Conservation (phyloP, 2,888 invertebrate species). For the Ormyrus nitidulus region DNA sequence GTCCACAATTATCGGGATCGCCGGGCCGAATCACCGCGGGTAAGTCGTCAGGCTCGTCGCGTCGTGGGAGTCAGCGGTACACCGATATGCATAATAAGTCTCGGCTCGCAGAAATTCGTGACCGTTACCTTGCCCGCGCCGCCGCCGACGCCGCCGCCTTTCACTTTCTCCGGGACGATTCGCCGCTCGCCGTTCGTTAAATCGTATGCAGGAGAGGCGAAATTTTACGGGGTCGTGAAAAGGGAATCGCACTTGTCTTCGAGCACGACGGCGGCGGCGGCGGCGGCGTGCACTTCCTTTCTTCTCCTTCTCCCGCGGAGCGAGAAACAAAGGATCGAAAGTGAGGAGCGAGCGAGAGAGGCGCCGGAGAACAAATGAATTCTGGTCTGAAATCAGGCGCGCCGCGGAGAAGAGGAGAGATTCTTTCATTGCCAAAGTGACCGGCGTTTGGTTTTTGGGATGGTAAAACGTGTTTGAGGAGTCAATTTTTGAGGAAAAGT, state of each 20-base stretch:
- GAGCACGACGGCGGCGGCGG: constrained; percentile 34
- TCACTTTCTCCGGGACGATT: constrained; percentile 45
- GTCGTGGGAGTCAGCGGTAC: constrained; percentile 10
- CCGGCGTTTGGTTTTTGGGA: no score
- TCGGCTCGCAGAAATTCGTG: constrained; percentile 44
- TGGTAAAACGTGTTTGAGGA: no score
- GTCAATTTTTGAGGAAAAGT: no score
- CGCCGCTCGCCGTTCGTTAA: constrained; percentile 5
- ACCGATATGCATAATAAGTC: constrained; percentile 1
- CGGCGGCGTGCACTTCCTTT: constrained; percentile 45
- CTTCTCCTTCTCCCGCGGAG: constrained; percentile 22
- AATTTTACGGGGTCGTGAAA: constrained; percentile 34
- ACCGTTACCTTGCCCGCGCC: constrained; percentile 48
- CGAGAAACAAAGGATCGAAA: constrained; percentile 53
- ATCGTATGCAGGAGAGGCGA: constrained; percentile 5
- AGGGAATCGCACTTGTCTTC: constrained; percentile 40
- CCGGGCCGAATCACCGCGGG: constrained; percentile 25
- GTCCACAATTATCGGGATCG: neutral
- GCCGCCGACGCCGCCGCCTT: constrained; percentile 24
- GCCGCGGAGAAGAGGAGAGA: neutral
- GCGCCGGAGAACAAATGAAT: constrained; percentile 43
- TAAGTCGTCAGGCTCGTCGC: constrained; percentile 11
- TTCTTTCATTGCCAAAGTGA: no score
- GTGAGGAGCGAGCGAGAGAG: constrained; percentile 14
- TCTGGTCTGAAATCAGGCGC: constrained; percentile 40